phyloP scores from a whole-genome alignment of 2,888 invertebrate species.

The Petrophora chlorosata region DNA sequence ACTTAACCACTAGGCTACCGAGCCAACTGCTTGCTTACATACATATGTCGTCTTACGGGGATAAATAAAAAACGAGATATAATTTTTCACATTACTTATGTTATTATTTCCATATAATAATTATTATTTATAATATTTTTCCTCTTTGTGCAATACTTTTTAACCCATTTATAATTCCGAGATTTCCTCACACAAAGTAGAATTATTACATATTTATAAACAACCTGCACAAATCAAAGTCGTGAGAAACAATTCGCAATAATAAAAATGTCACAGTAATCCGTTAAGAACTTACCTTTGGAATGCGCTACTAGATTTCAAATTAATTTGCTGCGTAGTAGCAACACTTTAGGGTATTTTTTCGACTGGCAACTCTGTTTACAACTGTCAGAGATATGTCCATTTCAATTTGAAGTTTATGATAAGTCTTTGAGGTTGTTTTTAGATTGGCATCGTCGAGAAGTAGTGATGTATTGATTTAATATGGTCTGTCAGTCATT shows the following conservation, averaged over 20 bases:
- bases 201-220: slow-evolving; percentile 36
- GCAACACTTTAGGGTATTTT: slow-evolving; percentile 34
- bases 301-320: slow-evolving; percentile 25
- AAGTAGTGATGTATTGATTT: slow-evolving; percentile 53
- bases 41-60: too few relatives aligned
- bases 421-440: slow-evolving; percentile 33
- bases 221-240: slow-evolving; percentile 36
- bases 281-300: slow-evolving; percentile 43
- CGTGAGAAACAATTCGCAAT: slow-evolving; percentile 73
- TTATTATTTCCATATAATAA: too few relatives aligned
- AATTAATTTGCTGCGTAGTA: slow-evolving; percentile 4
- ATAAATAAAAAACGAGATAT: too few relatives aligned
- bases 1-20: too few relatives aligned
- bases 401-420: neutral
- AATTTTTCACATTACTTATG: too few relatives aligned
- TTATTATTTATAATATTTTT: neutral
- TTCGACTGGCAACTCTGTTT: slow-evolving; percentile 31
- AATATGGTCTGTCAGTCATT: slow-evolving; percentile 63
- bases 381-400: slow-evolving; percentile 1
- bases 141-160: neutral
- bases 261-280: slow-evolving; percentile 70
- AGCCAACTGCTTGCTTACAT: too few relatives aligned
- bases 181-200: slow-evolving; percentile 13
- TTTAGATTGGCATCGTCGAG: slow-evolving; percentile 30
- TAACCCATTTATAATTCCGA: slow-evolving; percentile 16